Conservation (phyloP, 2,113 vertebrate genomes). For the Platanista minor region DNA sequence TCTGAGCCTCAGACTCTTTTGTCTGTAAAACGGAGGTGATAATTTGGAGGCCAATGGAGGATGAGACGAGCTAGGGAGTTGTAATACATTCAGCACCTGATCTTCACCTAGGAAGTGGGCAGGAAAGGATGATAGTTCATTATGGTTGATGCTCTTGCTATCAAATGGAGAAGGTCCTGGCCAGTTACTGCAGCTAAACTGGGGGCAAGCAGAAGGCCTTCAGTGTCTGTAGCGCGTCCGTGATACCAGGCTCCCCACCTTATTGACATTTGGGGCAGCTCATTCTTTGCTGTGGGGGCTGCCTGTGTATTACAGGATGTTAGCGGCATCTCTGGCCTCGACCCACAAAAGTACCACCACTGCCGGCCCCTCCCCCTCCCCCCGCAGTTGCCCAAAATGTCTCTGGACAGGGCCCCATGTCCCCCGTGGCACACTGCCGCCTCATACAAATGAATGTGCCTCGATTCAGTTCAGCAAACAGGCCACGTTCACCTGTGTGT, state of each 20-base stretch:
- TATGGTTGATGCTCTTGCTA: neutral
- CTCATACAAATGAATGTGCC: fast-evolving
- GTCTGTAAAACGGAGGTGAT: neutral
- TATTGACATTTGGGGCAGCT: neutral
- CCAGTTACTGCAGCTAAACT: too few species aligned
- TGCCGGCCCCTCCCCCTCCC: neutral
- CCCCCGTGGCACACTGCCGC: neutral
- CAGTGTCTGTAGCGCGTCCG: neutral
- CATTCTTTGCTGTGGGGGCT: too few species aligned
- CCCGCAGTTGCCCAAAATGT: neutral
- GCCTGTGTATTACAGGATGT: neutral
- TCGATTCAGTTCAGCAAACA: neutral
- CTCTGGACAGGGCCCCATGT: neutral
- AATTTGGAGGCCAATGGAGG: neutral
- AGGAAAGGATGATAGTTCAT: neutral
- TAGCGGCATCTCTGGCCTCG: neutral
- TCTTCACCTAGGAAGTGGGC: neutral
- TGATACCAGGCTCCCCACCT: fast-evolving
- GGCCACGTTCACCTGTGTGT: neutral
- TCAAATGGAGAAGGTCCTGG: neutral
- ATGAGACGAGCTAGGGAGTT: neutral
- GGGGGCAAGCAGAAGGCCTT: neutral
- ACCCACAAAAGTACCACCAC: neutral
- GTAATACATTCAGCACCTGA: neutral
- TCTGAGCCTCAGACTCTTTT: neutral